These are phyloP conservation scores for Anguilla rostrata DNA, from an alignment of 2,113 vertebrate genomes.

Conservation along the genomic window DNA sequence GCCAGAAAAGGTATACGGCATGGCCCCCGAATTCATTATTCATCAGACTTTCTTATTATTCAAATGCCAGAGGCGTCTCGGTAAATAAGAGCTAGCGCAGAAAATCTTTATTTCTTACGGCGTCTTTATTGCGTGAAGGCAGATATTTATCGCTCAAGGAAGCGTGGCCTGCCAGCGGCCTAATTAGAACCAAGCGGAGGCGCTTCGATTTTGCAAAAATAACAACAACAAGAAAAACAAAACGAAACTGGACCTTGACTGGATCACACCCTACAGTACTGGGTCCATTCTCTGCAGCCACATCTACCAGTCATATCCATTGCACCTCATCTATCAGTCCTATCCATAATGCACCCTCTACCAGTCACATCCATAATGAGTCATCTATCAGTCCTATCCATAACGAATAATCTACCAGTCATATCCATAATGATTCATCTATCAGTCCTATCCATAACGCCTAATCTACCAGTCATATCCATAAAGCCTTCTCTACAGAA, in stretches of 20 bases:
- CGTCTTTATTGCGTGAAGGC: background rate
- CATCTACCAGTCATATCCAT: too few species aligned
- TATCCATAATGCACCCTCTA: too few species aligned
- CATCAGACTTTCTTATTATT: background rate
- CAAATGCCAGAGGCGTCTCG: background rate
- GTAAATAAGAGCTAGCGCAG: background rate
- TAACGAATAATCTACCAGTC: too few species aligned
- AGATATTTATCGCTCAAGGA: background rate
- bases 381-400: too few species aligned
- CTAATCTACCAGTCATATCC: too few species aligned
- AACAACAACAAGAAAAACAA: too few species aligned
- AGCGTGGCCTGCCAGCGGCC: background rate
- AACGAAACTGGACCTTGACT: background rate
- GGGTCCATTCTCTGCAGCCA: background rate
- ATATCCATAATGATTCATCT: too few species aligned
- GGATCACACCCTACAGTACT: background rate
- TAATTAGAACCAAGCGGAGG: background rate
- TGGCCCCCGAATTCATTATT: background rate
- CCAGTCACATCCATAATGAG: too few species aligned
- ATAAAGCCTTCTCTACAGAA: too few species aligned
- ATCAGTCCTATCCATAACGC: too few species aligned
- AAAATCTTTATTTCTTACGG: background rate
- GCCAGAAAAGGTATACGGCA: background rate
- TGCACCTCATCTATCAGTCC: too few species aligned
- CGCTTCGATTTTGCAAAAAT: background rate